Conservation (phyloP, 1,140 invertebrate genomes). For the Pomacea maculata region DNA sequence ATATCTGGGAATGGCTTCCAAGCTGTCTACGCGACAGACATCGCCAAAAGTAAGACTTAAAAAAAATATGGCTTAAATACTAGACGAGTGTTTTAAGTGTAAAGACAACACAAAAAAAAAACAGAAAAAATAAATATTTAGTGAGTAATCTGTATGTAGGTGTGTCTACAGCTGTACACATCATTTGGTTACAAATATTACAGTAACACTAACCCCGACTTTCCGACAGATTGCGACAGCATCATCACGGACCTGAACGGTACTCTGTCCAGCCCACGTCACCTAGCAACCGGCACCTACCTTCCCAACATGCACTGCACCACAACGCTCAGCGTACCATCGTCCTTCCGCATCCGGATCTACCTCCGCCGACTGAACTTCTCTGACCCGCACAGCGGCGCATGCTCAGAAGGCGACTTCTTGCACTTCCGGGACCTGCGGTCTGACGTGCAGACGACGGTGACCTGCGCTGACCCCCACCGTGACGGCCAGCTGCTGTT, state of each 20-base stretch:
- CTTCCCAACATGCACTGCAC: constrained; percentile 24
- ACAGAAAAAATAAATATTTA: neutral
- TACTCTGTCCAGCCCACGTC: constrained; percentile 15
- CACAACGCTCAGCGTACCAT: neutral
- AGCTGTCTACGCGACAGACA: constrained; percentile 14
- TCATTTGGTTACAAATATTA: neutral
- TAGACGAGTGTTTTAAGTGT: neutral
- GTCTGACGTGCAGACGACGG: neutral
- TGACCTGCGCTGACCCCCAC: neutral
- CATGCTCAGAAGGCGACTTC: constrained; percentile 1
- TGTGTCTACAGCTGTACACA: neutral
- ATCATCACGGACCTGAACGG: constrained; percentile 1
- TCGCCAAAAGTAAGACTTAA: constrained; percentile 8
- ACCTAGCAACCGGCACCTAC: constrained; percentile 13
- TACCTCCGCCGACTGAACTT: constrained; percentile 13
- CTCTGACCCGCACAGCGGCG: constrained; percentile 9
- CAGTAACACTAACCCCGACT: neutral
- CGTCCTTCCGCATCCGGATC: constrained; percentile 2
- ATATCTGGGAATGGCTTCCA: constrained; percentile 11
- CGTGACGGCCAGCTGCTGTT: neutral
- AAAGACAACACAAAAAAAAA: neutral
- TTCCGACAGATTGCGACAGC: constrained; percentile 3
- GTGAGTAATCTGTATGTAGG: neutral
- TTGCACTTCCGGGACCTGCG: constrained; percentile 8
- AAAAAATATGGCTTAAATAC: neutral